These are phyloP conservation scores for Leiothrix lutea DNA, from an alignment of 2,113 vertebrate species.

Conservation along the genomic window DNA sequence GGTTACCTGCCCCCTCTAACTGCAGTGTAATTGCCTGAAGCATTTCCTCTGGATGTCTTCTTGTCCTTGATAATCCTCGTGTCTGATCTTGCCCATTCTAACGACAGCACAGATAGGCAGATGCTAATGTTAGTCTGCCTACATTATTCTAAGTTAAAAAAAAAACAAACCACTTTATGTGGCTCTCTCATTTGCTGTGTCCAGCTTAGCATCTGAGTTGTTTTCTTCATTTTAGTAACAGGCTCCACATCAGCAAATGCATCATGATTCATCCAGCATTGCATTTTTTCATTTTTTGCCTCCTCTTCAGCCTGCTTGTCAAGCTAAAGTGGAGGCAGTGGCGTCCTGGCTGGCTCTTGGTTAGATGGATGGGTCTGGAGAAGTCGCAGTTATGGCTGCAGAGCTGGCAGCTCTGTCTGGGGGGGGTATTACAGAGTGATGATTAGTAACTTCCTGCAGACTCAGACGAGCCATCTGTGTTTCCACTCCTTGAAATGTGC, in stretches of 20 bases:
- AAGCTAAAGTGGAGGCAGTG: background rate
- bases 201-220: background rate
- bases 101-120: background rate
- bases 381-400: background rate
- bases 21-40: background rate
- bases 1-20: background rate
- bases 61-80: background rate
- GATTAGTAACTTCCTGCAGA: constrained; percentile 57
- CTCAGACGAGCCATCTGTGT: constrained; percentile 28
- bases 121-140: background rate
- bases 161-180: background rate
- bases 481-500: constrained; percentile 42
- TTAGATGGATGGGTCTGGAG: background rate
- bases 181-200: background rate
- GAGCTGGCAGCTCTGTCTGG: background rate
- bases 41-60: background rate
- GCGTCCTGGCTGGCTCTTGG: background rate
- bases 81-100: background rate
- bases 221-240: background rate
- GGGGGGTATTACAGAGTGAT: background rate
- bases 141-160: background rate
- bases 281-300: background rate
- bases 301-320: background rate
- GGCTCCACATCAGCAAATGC: background rate
- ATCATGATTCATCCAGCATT: background rate